A percentile compares a stretch with the other conserved stretches of the same genome.
These are phyloP conservation scores for Cryptomyrus ogoouensis DNA, from an alignment of 2,113 vertebrate species.

Conservation along the genomic window DNA sequence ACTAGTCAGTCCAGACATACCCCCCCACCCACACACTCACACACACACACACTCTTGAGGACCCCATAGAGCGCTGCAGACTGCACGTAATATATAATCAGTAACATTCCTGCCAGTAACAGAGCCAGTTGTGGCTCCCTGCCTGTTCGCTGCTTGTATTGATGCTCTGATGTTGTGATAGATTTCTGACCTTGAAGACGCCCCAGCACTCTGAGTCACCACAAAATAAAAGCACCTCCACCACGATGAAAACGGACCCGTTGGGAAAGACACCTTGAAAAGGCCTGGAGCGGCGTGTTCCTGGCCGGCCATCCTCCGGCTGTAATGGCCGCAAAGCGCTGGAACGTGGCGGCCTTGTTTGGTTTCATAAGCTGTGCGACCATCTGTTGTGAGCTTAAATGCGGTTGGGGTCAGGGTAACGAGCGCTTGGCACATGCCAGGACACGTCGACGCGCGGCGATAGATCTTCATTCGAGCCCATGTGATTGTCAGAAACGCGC, in stretches of 20 bases:
- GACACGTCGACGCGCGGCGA: neutral
- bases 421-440: neutral
- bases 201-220: neutral
- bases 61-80: neutral
- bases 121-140: neutral
- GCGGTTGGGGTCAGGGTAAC: neutral
- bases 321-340: neutral
- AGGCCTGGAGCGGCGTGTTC: too few species aligned
- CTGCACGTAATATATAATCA: neutral
- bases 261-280: neutral
- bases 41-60: neutral
- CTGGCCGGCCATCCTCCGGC: neutral
- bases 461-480: neutral
- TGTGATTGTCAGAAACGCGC: neutral
- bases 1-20: neutral
- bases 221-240: neutral
- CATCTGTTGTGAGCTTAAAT: constrained; percentile 17
- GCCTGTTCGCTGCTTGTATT: neutral
- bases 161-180: neutral
- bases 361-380: neutral
- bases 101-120: neutral
- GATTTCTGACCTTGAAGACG: neutral
- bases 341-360: neutral
- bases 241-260: neutral
- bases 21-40: too few species aligned